phyloP scores from a whole-genome alignment of 2,113 vertebrate species.

The Vidua chalybeata region DNA sequence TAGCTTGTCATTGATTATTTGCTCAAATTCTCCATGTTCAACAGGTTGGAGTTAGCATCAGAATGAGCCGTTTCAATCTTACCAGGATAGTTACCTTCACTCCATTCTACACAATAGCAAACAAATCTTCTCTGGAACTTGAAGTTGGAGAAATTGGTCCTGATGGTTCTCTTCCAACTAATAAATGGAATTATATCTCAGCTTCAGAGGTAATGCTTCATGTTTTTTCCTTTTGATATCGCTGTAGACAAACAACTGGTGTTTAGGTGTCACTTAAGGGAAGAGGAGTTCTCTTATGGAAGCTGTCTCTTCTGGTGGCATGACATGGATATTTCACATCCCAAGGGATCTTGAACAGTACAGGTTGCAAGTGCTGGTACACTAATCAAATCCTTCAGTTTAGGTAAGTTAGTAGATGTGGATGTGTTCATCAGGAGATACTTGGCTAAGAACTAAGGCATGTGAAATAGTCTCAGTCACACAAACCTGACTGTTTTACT shows the following conservation, averaged over 20 bases:
- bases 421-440: background rate
- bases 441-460: background rate
- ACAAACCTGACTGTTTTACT: background rate
- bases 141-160: slow-evolving; percentile 89
- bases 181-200: slow-evolving; percentile 88
- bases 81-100: slow-evolving; percentile 91
- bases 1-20: background rate
- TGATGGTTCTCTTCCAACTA: slow-evolving; percentile 66
- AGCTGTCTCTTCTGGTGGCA: background rate
- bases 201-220: slow-evolving; percentile 81
- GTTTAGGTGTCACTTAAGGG: background rate
- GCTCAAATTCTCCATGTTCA: background rate
- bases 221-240: background rate
- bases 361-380: background rate
- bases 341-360: background rate
- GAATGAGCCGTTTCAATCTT: slow-evolving; percentile 95
- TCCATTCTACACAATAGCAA: slow-evolving; percentile 92
- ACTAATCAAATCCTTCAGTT: background rate
- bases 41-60: slow-evolving; percentile 94
- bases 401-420: background rate
- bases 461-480: background rate
- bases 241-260: background rate
- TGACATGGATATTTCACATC: background rate
- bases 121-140: slow-evolving; percentile 89
- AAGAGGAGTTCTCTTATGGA: background rate